A percentile compares a stretch with the other conserved stretches of the same genome.
Evolutionary conservation across 2,797 vertebrate genomes (phyloP).

Genomic region (Carcharodon carcharias): DNA sequence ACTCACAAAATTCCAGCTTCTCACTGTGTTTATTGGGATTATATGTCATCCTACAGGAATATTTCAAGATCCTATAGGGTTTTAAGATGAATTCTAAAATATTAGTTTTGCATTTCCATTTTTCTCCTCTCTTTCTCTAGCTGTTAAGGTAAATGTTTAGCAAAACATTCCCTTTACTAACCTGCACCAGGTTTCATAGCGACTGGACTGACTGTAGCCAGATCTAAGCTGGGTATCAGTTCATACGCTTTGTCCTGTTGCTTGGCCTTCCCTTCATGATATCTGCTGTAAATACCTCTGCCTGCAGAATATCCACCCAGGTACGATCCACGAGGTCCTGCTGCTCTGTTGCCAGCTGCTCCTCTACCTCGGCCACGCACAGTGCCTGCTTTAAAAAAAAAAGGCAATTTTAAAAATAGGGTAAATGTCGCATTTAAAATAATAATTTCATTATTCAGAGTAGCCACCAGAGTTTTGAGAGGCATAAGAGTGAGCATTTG

Average conservation of each 20-base stretch:
- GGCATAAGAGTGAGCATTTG: not conserved
- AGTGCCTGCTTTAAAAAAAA: constrained; percentile 96
- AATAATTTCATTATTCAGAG: not conserved
- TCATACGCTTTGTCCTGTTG: constrained; percentile 90
- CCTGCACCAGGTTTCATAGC: constrained; percentile 95
- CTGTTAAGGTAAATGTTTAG: constrained; percentile 36
- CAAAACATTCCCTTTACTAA: constrained; percentile 62
- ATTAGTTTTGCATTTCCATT: not conserved
- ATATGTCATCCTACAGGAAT: not conserved
- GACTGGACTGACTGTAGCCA: constrained; percentile 83
- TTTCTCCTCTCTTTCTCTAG: not conserved
- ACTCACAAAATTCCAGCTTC: not conserved
- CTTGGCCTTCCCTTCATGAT: constrained; percentile 98
- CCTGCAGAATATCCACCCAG: constrained; percentile 97
- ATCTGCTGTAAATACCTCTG: constrained; percentile 99
- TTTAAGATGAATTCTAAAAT: not conserved
- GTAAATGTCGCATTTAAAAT: not conserved
- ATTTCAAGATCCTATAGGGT: constrained; percentile 24
- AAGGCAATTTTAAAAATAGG: constrained; percentile 33
- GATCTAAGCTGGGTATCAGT: constrained; percentile 87
- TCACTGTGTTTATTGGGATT: not conserved
- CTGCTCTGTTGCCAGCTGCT: constrained; percentile 82
- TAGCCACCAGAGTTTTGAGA: not conserved
- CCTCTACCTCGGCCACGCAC: constrained; percentile 94
- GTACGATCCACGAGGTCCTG: constrained; percentile 91